Conservation (phyloP, 2,888 invertebrate species). For the Parnassius apollo region DNA sequence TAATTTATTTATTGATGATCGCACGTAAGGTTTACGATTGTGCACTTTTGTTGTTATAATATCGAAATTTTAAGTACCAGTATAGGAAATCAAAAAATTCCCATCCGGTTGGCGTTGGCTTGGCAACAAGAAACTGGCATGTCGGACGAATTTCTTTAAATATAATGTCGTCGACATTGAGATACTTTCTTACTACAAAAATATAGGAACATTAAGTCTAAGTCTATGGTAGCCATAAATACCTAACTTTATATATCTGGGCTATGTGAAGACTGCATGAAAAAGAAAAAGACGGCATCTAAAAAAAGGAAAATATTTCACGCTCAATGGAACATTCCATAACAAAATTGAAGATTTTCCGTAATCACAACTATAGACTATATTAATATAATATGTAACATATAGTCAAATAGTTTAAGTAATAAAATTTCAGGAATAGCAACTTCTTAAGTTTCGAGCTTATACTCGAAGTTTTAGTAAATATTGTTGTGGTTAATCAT, state of each 20-base stretch:
- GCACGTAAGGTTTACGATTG: background rate
- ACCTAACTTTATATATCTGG: constrained; percentile 20
- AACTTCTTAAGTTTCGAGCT: too few species aligned
- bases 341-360: background rate
- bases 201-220: constrained; percentile 69
- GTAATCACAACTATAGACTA: background rate
- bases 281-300: constrained; percentile 30
- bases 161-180: constrained; percentile 17
- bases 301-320: constrained; percentile 31
- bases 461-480: too few species aligned
- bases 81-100: too few species aligned
- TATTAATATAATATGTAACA: too few species aligned
- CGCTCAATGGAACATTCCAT: constrained; percentile 19
- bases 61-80: too few species aligned
- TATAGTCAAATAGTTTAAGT: background rate
- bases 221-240: constrained; percentile 33
- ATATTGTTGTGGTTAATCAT: too few species aligned
- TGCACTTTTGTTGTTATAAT: too few species aligned
- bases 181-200: constrained; percentile 46
- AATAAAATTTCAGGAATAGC: too few species aligned
- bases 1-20: background rate
- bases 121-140: constrained; percentile 27
- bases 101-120: too few species aligned
- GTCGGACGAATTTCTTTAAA: constrained; percentile 18
- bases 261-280: background rate